Percentiles rank a stretch among this genome's conserved stretches.
These are phyloP conservation scores for Nomada lathburiana DNA, from an alignment of 2,888 invertebrate genomes.

Conservation along the genomic window DNA sequence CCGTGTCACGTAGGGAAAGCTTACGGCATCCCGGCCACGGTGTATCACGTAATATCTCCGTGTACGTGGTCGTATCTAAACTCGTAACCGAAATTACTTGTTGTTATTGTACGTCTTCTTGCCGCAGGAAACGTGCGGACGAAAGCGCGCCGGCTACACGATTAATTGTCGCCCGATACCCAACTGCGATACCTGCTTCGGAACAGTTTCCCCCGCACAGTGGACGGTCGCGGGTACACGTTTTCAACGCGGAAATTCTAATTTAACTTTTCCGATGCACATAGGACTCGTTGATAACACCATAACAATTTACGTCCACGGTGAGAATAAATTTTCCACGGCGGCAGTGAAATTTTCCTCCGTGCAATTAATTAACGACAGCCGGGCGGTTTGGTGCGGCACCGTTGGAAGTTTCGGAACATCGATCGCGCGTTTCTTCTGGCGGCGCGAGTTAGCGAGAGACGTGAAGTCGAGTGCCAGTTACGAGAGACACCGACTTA, in stretches of 20 bases:
- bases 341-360: too few species aligned
- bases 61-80: slow-evolving; percentile 68
- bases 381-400: not conserved
- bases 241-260: not conserved
- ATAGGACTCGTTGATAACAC: not conserved
- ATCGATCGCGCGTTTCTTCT: not conserved
- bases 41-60: slow-evolving; percentile 62
- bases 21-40: slow-evolving; percentile 15
- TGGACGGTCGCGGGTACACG: slow-evolving; percentile 1
- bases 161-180: slow-evolving; percentile 57
- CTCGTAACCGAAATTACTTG: slow-evolving; percentile 67
- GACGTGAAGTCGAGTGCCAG: not conserved
- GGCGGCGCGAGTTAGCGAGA: too few species aligned
- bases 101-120: slow-evolving; percentile 61
- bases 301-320: too few species aligned
- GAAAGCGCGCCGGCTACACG: slow-evolving; percentile 44
- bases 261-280: not conserved
- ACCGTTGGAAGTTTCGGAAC: too few species aligned
- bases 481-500: not conserved
- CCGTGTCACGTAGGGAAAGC: slow-evolving; percentile 47
- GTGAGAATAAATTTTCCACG: too few species aligned
- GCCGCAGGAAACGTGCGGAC: slow-evolving; percentile 52
- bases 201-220: slow-evolving; percentile 10
- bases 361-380: not conserved
- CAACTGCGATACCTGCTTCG: slow-evolving; percentile 21